Base-by-base conservation (phyloP, 2,888 invertebrate species). In the Anagyrus pseudococci region DNA sequence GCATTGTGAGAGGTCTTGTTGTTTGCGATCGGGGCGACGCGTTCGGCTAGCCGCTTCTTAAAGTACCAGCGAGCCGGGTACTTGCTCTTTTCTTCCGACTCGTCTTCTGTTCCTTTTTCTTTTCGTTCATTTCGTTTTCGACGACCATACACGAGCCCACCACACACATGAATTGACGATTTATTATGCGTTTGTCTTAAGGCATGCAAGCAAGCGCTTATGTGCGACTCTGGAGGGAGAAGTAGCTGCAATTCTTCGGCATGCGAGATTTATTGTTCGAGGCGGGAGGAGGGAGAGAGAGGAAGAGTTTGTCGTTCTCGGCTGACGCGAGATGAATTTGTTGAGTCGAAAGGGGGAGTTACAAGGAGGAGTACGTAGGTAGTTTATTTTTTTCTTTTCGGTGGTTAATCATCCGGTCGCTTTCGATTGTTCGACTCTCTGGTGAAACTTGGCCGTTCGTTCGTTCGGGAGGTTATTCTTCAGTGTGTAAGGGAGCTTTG, bases 51-150 rank as follows among this genome's bases (percentile, higher is more conserved):
- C 26, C 71, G 69, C 48, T 75, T 74, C 26, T 69, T 68, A 67
- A 77, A 68, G 65, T 77, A 58, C 75, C 75, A 67, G 64, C 74
- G 64, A 47, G 74, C 67, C 37, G 75, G 58, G 23, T 53, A 43
- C 56, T 57, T 20, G 46, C 26, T 57, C 55, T 47, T 65, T 29
- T 29, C 29, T 4, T 10, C 10, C 29, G 29, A 29, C 29, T 10
- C 29, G 29, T 29, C 4, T 10, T 29, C 29, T 29, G 15, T 40
- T 8, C 7, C 37, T 17, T 58, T 33, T 53, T 54, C 29, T 17
- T 61, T 40, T 22, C 10, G 4, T 29, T 29, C 10, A 7, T 29
- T 29, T 29, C 29, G 29, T 29, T 29, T 29, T 29, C 29, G 6
- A 29, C 10, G 29, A 7, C 29, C 4, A 29, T 29, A 29, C 29